Evolutionary conservation across 2,888 invertebrate genomes (phyloP), one percentile per base, ranked within the genome.

Genomic region (Eumerus sabulonum): DNA sequence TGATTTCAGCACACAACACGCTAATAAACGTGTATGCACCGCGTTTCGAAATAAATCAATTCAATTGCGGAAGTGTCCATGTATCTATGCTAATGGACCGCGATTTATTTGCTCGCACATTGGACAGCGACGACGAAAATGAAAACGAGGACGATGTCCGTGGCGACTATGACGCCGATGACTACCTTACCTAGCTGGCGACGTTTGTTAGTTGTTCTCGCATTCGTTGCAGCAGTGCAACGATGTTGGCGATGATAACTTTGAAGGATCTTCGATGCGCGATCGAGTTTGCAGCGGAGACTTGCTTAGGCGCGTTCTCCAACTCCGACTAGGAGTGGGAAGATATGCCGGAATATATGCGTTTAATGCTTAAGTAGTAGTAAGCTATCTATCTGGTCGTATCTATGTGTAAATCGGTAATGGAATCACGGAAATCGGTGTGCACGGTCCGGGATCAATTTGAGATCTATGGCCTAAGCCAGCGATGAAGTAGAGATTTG

Each of bases 41-140:
- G 66, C 60, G 56, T 62, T 71, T 71, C 50, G 18, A 66, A 71
- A 76, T 76, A 76, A 76, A 76, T 71, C 76, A 76, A 76, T 76
- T 76, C 71, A 71, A 71, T 76, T 71, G 76, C 76, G 76, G 76
- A 76, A 76, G 76, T 76, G 71, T 76, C 71, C 71, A 66, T 71
- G 66, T 76, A 56, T 51, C 48, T 76, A 76, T 76, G 76, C 60
- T 76, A 76, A 76, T 76, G 70, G 71, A 71, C 71, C 48, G 54
- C 71, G 66, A 76, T 76, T 76, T 76, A 76, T 76, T 76, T 71
- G 71, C 76, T 66, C 76, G 66, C 71, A 71, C 66, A 56, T 62
- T 56, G 71, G 44, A 59, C 53, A 14, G 44, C 64, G 54, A 36
- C n/a, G n/a, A n/a, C 56, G 40, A 19, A 40, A n/a, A 51, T 42